These are phyloP conservation scores for Ptychobarbus kaznakovi DNA, from an alignment of 2,797 vertebrate genomes.

Conservation along the genomic window DNA sequence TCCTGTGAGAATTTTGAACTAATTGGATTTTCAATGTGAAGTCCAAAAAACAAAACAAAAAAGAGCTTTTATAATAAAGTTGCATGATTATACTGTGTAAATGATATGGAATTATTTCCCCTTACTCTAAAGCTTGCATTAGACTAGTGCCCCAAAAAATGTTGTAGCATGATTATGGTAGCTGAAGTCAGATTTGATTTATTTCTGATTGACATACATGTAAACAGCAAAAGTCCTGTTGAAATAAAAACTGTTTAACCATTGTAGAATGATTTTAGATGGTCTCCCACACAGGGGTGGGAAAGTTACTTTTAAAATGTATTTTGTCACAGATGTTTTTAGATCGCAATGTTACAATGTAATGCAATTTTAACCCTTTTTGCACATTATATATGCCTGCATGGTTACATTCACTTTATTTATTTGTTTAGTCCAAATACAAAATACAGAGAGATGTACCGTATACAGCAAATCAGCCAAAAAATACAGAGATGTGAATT, in stretches of 20 bases:
- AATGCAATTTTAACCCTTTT: too few species aligned
- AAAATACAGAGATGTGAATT: too few species aligned
- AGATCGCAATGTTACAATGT: too few species aligned
- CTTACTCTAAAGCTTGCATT: neutral
- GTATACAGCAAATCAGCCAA: too few species aligned
- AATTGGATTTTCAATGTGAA: conserved; percentile 23
- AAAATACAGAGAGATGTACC: too few species aligned
- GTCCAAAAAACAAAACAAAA: neutral
- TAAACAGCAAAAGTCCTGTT: neutral
- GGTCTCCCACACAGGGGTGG: neutral
- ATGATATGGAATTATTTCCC: neutral
- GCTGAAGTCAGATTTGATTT: neutral
- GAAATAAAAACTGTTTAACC: neutral
- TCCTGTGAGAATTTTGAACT: neutral
- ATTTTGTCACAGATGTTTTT: too few species aligned
- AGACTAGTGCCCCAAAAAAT: neutral
- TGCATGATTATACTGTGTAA: neutral
- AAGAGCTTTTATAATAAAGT: neutral
- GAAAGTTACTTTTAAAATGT: too few species aligned
- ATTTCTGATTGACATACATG: neutral
- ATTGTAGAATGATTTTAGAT: neutral
- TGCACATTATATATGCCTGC: too few species aligned
- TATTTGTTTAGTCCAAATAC: too few species aligned
- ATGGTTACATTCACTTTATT: too few species aligned
- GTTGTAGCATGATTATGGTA: neutral